Evolutionary conservation across 2,888 invertebrate genomes (phyloP).

Genomic region (Meta bourneti): DNA sequence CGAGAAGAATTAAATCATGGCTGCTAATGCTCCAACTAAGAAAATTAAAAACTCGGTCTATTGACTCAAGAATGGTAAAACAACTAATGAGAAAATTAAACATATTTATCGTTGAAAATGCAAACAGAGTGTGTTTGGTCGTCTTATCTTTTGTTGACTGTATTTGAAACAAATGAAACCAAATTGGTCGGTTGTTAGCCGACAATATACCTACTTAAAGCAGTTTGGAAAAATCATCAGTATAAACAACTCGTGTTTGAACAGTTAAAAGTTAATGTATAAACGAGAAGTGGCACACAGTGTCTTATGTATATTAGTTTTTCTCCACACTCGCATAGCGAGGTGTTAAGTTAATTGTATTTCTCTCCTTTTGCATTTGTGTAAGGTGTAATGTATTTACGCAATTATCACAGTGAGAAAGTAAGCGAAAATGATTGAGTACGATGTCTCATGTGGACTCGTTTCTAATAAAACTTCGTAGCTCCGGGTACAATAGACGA

Average conservation of each 20-base stretch:
- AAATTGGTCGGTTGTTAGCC: conserved; percentile 53
- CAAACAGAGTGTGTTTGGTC: conserved; percentile 23
- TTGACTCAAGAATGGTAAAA: conserved; percentile 49
- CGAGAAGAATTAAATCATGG: not conserved
- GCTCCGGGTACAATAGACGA: not conserved
- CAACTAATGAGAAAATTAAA: conserved; percentile 53
- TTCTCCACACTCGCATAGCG: not conserved
- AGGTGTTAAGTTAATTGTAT: conserved; percentile 52
- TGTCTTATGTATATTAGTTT: conserved; percentile 9
- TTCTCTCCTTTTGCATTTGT: conserved; percentile 37
- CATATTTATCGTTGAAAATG: conserved; percentile 30
- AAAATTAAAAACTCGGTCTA: conserved; percentile 6
- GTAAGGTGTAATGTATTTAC: conserved; percentile 46
- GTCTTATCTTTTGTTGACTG: conserved; percentile 25
- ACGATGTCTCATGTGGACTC: not conserved
- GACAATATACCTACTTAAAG: conserved; percentile 10
- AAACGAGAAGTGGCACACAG: conserved; percentile 38
- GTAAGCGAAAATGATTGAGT: not conserved
- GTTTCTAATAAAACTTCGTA: not conserved
- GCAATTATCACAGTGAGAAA: conserved; percentile 29
- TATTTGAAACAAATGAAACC: conserved; percentile 57
- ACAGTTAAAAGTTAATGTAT: conserved; percentile 30
- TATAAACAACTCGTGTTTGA: conserved; percentile 59
- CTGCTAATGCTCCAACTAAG: not conserved
- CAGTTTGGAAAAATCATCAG: conserved; percentile 27